Conservation (phyloP, 2,113 vertebrate species). For the Rhea pennata region DNA sequence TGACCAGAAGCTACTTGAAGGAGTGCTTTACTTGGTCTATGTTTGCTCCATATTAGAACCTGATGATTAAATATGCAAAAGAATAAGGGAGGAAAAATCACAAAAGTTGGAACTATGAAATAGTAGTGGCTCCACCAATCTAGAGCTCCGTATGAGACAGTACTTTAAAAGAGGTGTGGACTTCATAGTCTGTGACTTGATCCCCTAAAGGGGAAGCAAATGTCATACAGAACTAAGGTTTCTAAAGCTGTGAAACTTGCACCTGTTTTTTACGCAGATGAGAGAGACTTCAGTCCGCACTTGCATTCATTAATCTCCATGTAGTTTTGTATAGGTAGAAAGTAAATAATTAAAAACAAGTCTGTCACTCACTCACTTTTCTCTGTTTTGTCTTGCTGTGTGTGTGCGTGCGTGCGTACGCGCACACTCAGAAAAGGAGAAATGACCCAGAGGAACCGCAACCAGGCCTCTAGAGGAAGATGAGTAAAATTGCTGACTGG, state of each 20-base stretch:
- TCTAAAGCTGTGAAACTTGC: neutral
- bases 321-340: too few species aligned
- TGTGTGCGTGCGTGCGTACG: too few species aligned
- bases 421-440: neutral
- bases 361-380: neutral
- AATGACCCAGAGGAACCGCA: neutral
- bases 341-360: too few species aligned
- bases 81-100: neutral
- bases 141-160: neutral
- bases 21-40: neutral
- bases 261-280: neutral
- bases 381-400: neutral
- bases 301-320: neutral
- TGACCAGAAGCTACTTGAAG: neutral
- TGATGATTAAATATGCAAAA: neutral
- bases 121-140: neutral
- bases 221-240: neutral
- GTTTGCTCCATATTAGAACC: neutral
- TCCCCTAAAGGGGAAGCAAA: neutral
- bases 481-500: neutral
- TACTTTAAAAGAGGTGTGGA: neutral
- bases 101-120: fast-evolving
- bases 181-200: neutral
- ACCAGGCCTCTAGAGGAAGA: neutral
- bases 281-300: neutral